Percentiles rank a stretch among this genome's conserved stretches.
Evolutionary conservation across 2,113 vertebrate genomes (phyloP).

Genomic region (Microcebus ravelobensis): DNA sequence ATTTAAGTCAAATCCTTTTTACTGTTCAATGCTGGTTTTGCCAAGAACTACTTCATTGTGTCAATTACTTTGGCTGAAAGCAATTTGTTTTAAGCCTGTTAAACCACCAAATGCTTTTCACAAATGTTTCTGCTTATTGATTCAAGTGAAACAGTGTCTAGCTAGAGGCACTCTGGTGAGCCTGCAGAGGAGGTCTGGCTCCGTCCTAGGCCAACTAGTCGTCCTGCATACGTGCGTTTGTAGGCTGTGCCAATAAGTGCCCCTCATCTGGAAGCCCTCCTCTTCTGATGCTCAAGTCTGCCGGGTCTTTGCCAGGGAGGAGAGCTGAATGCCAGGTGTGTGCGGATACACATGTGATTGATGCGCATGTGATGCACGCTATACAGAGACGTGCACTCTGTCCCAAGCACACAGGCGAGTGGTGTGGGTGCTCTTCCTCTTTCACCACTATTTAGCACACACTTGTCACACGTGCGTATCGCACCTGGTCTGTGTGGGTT

Average conservation of each 20-base stretch:
- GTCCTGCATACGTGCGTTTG: fast-evolving
- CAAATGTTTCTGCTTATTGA: background rate
- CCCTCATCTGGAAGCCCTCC: background rate
- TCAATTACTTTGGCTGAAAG: conserved; percentile 3
- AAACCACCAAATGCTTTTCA: background rate
- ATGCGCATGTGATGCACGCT: fast-evolving
- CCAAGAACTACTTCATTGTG: conserved; percentile 1
- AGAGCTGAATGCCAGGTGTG: background rate
- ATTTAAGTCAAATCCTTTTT: background rate
- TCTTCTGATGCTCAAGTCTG: background rate
- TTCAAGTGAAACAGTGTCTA: background rate
- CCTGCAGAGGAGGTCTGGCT: background rate
- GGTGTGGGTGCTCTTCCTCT: fast-evolving
- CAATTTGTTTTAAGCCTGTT: background rate
- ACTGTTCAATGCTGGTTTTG: background rate
- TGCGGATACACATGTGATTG: no score
- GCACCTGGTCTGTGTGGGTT: fast-evolving
- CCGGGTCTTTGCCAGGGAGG: background rate
- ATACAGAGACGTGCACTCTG: fast-evolving
- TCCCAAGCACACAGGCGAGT: background rate
- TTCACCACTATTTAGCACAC: fast-evolving
- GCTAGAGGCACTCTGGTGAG: background rate
- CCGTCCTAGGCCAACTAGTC: fast-evolving
- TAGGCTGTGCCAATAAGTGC: no score
- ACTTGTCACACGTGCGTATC: fast-evolving